These are phyloP conservation scores for Myiotriccus ornatus DNA, from an alignment of 2,797 vertebrate species.

Conservation along the genomic window DNA sequence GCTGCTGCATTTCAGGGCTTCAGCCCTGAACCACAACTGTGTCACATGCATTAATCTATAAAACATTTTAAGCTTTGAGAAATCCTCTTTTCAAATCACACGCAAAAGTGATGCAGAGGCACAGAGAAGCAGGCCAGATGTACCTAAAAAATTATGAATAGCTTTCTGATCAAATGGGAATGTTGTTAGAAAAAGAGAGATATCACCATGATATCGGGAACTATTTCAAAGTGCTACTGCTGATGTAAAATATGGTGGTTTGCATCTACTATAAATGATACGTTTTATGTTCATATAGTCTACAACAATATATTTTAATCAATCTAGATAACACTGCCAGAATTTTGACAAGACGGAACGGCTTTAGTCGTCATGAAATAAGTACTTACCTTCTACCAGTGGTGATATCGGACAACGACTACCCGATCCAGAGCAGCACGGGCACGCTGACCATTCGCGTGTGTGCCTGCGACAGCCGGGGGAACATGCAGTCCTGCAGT, in stretches of 20 bases:
- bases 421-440: conserved; percentile 95
- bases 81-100: conserved; percentile 25
- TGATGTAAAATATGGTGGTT: not conserved
- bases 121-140: not conserved
- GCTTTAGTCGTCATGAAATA: conserved; percentile 91
- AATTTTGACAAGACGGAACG: conserved; percentile 90
- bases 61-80: conserved; percentile 31
- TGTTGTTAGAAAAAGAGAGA: not conserved
- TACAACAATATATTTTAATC: not conserved
- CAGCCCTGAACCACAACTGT: not conserved
- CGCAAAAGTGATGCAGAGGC: not conserved
- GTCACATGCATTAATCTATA: conserved; percentile 17
- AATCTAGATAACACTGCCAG: conserved; percentile 93
- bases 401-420: conserved; percentile 95
- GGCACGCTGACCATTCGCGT: conserved; percentile 90
- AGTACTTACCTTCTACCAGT: conserved; percentile 90
- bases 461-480: conserved; percentile 87
- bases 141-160: not conserved
- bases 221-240: not conserved
- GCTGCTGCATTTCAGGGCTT: not conserved
- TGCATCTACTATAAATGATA: not conserved
- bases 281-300: not conserved
- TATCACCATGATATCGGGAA: not conserved
- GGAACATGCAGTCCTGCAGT: conserved; percentile 91
- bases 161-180: not conserved